Evolutionary conservation across 2,797 vertebrate species (phyloP), one percentile per base, ranked within the genome.

Genomic region (Pangasius larnaudii): DNA sequence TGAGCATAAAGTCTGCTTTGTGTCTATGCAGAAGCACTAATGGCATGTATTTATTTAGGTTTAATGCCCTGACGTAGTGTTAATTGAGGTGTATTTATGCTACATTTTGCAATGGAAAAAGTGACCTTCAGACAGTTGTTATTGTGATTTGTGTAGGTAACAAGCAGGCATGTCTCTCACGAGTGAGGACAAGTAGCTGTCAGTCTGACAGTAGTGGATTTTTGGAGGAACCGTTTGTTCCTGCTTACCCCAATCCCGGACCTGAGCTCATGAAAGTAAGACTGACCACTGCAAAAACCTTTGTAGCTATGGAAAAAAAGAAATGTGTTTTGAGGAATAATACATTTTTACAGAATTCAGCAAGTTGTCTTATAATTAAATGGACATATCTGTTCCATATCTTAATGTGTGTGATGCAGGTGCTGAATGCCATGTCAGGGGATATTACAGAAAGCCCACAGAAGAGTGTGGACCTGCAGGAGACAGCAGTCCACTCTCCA

Each of bases 171-270:
- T 81, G 42, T 69, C 86, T 87, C 36, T 75, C 84, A 56, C 84
- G 56, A 65, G 69, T 93, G 72, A 95, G 96, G 91, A 95, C 95
- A 81, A 97, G 94, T 90, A 97, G 97, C 92, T 95, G 94, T 91
- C 97, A 97, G 87, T 97, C 97, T 53, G 97, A 97, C 91, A 97
- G 96, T 93, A 96, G 96, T 39, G 96, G 96, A 0, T 97, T 98
- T 92, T 91, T 94, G 89, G 97, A 98, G 85, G 97, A 98, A 53
- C 93, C 95, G 0, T 90, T 88, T 0, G 93, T 97, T 19, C 93
- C 93, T 3, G 81, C 82, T 1, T 84, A 91, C 84, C 61, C 86
- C 6, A 87, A 84, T 67, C 90, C 94, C 51, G 91, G 88, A 87
- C 89, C 92, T 36, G 93, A 94, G 81, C 94, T 96, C 92, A 92